A percentile compares a stretch with the other conserved stretches of the same genome.
Conservation (phyloP, 1,140 invertebrate genomes). For the Pachypsylla venusta region DNA sequence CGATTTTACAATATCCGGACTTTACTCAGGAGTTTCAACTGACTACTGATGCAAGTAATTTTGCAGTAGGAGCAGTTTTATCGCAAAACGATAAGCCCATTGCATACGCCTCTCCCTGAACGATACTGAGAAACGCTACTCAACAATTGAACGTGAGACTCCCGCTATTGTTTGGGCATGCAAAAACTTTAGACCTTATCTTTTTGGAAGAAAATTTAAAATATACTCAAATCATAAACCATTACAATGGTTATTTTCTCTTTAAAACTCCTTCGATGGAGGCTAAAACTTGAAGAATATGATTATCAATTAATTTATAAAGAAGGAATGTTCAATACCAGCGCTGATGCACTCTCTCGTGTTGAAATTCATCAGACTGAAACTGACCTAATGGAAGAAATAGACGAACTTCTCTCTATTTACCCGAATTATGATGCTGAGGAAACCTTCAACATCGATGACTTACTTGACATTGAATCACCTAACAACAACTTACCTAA, state of each 20-base stretch:
- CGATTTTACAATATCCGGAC: constrained; percentile 6
- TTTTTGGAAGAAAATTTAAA: constrained; percentile 34
- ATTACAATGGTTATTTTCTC: constrained; percentile 32
- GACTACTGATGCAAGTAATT: neutral
- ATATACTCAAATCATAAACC: constrained; percentile 37
- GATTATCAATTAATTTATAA: too few species aligned
- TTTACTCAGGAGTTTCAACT: constrained; percentile 1
- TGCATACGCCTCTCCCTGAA: constrained; percentile 31
- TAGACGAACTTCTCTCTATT: too few species aligned
- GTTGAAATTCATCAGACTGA: too few species aligned
- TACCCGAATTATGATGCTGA: too few species aligned
- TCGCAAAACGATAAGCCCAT: constrained; percentile 27
- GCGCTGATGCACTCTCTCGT: too few species aligned
- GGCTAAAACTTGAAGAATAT: too few species aligned
- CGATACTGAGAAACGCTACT: constrained; percentile 31
- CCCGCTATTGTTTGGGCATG: constrained; percentile 32
- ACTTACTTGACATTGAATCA: too few species aligned
- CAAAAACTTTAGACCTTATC: constrained; percentile 33
- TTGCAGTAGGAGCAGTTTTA: constrained; percentile 25
- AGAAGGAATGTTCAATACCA: too few species aligned
- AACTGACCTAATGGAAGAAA: too few species aligned
- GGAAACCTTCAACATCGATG: too few species aligned
- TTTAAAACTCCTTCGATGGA: constrained; percentile 35
- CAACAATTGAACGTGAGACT: constrained; percentile 30
- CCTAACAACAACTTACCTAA: too few species aligned